Conservation (phyloP, 2,113 vertebrate species). For the Carlito syrichta region DNA sequence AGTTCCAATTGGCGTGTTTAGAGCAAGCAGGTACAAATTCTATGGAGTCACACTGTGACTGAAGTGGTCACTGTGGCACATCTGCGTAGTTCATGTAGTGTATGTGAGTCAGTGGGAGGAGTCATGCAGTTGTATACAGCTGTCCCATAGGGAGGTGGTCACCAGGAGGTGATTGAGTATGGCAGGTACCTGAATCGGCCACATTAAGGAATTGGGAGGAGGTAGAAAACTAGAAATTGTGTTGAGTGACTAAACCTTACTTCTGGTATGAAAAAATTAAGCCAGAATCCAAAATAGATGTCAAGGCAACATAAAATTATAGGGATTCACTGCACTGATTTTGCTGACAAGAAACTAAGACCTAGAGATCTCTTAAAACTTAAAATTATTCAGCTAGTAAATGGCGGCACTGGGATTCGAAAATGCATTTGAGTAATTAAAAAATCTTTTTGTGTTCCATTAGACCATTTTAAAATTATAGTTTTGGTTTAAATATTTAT, state of each 20-base stretch:
- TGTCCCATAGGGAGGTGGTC: rapidly evolving
- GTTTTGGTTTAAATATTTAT: neutral
- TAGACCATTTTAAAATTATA: neutral
- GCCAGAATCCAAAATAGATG: too few relatives aligned
- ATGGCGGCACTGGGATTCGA: neutral
- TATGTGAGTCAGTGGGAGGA: neutral
- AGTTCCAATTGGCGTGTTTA: neutral
- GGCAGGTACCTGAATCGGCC: too few relatives aligned
- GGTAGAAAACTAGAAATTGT: neutral
- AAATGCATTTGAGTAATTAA: neutral
- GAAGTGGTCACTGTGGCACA: too few relatives aligned
- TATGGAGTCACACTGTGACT: neutral
- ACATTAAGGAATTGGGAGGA: neutral
- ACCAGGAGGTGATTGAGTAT: too few relatives aligned
- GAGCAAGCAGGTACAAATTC: neutral
- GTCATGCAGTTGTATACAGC: rapidly evolving
- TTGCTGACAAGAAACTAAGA: neutral
- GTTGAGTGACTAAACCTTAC: neutral
- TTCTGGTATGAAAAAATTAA: neutral
- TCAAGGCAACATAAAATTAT: neutral
- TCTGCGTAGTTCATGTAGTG: rapidly evolving
- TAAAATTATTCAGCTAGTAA: neutral
- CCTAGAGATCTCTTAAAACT: neutral
- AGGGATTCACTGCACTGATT: neutral
- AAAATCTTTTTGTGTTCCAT: neutral